These are phyloP conservation scores for Rambutsinella grinnellia DNA, from an alignment of 2,888 invertebrate species.

Conservation along the genomic window DNA sequence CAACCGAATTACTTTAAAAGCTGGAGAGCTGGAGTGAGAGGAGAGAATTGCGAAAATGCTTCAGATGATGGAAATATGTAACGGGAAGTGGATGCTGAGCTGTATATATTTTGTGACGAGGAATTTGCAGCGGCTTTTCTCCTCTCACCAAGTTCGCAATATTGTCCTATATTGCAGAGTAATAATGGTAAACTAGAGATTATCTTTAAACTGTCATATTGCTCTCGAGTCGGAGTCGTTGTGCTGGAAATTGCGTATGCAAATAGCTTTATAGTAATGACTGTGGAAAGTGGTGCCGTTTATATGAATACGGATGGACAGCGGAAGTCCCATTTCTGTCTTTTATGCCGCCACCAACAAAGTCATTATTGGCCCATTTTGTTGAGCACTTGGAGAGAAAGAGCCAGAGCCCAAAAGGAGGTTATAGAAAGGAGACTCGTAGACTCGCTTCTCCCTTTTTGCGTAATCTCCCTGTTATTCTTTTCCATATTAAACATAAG, in stretches of 20 bases:
- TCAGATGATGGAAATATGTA: too few relatives aligned
- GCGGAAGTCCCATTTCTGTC: background rate
- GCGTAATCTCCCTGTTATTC: background rate
- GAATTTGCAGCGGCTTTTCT: background rate
- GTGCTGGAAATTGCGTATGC: slow-evolving; percentile 15
- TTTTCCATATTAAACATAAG: too few relatives aligned
- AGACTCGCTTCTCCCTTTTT: background rate
- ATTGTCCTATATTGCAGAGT: too few relatives aligned
- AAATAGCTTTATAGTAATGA: slow-evolving; percentile 42
- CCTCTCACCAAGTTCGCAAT: background rate
- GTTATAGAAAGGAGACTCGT: background rate
- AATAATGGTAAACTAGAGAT: background rate
- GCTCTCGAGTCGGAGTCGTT: background rate
- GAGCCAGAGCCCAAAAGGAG: too few relatives aligned
- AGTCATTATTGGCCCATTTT: slow-evolving; percentile 46
- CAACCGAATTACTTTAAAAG: background rate
- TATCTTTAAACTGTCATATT: background rate
- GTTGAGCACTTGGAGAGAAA: too few relatives aligned
- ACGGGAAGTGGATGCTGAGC: background rate
- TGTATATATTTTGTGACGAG: background rate
- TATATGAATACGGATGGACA: background rate
- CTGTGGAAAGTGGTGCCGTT: background rate
- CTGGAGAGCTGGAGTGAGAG: background rate
- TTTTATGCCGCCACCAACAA: slow-evolving; percentile 6
- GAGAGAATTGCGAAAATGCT: too few relatives aligned